Evolutionary conservation across 2,888 invertebrate species (phyloP), one percentile per base, ranked within the genome.

Genomic region (Eilema griseolum): DNA sequence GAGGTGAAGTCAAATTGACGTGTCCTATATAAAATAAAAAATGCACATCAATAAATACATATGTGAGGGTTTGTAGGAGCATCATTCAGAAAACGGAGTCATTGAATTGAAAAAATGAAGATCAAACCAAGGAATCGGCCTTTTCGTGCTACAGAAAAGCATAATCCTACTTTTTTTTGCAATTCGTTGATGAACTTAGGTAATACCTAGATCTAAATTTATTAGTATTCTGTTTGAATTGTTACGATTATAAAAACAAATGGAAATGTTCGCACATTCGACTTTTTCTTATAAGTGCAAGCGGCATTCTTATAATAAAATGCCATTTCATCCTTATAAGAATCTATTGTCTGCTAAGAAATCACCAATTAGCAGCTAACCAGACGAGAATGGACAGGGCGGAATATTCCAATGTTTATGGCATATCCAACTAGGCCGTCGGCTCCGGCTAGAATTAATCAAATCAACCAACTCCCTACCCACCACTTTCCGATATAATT

Each of bases 401-500:
- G 91, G 91, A 93, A 93, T 90, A 92, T 91, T 91, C 91, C 90
- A 88, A 88, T 92, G 91, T 92, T 93, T 93, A 90, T 92, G 89
- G 91, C 89, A 90, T 90, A 90, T 89, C 90, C 89, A 92, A 90
- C 93, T 91, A 93, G 92, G 90, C 90, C 90, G 89, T 86, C 88
- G 88, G 86, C 89, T 94, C 92, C 86, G 88, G 92, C 92, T 93
- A 90, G 94, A 94, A 95, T 95, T 95, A 95, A 95, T 95, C 95
- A 95, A 95, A 95, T 95, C 95, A 95, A 93, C 89, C 93, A 92
- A 92, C 95, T 95, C 82, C 95, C 94, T 90, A 92, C 93, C 93
- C 91, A 93, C 93, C 92, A 94, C 94, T 95, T 95, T 94, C 94
- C 93, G 94, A 95, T 95, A 94, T 95, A 95, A 95, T 95, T 95